Conservation (phyloP, 2,797 vertebrate genomes). For the Pseudochirops cupreus region DNA sequence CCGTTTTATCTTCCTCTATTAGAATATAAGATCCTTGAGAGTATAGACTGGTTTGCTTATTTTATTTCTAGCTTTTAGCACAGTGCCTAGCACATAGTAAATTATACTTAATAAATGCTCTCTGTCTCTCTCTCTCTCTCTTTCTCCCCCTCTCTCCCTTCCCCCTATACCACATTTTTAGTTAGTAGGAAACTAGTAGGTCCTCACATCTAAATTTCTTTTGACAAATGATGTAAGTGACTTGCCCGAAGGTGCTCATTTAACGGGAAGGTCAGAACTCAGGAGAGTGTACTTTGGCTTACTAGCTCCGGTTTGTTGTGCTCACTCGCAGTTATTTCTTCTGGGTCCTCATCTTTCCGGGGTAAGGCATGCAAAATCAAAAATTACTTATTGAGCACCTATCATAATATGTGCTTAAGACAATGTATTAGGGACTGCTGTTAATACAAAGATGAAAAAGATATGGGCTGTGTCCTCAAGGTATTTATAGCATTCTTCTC, state of each 20-base stretch:
- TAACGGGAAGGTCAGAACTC: neutral
- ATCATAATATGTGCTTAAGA: neutral
- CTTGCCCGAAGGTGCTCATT: neutral
- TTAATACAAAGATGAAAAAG: neutral
- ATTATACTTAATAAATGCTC: neutral
- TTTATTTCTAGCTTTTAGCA: neutral
- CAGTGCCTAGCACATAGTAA: neutral
- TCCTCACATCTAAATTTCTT: neutral
- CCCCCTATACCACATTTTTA: neutral
- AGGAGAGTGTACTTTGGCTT: neutral
- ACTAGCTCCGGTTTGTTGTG: neutral
- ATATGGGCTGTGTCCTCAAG: neutral
- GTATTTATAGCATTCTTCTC: neutral
- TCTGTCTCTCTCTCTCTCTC: neutral
- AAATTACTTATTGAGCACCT: neutral
- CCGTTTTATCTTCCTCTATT: neutral
- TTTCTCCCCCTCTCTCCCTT: no score
- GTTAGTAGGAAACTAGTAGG: neutral
- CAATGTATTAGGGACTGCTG: neutral
- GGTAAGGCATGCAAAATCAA: neutral
- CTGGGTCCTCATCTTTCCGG: neutral
- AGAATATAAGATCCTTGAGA: neutral
- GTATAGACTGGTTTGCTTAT: neutral
- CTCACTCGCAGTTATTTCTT: neutral
- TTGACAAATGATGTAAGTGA: neutral